phyloP scores from a whole-genome alignment of 2,797 vertebrate species.

The Eidolon dupreanum region DNA sequence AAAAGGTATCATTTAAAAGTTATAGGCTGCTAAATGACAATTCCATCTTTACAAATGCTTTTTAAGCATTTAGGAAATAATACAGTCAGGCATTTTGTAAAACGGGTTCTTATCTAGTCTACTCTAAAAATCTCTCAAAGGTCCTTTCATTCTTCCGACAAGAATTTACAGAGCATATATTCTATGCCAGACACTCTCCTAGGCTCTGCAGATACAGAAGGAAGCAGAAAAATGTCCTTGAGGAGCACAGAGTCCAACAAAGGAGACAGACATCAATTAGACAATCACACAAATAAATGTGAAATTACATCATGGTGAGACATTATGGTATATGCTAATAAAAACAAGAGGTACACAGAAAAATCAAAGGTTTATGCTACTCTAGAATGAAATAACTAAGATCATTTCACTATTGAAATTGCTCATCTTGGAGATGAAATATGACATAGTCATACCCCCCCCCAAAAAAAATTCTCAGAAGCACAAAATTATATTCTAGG shows the following conservation, averaged over 20 bases:
- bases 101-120: neutral
- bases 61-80: conserved; percentile 39
- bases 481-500: neutral
- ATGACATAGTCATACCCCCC: neutral
- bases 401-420: conserved; percentile 13
- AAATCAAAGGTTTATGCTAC: neutral
- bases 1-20: neutral
- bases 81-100: neutral
- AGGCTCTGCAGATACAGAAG: neutral
- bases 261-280: neutral
- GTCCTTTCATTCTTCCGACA: neutral
- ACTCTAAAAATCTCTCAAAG: neutral
- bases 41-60: neutral
- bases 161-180: neutral
- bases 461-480: neutral
- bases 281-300: neutral
- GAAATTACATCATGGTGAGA: neutral
- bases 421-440: neutral
- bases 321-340: neutral
- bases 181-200: neutral
- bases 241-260: neutral
- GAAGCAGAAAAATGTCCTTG: neutral
- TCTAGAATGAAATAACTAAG: neutral
- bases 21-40: neutral
- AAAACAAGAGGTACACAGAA: neutral